Percentiles rank a stretch among this genome's conserved stretches.
These are phyloP conservation scores for Cepaea hortensis DNA, from an alignment of 2,888 invertebrate species.

Conservation along the genomic window DNA sequence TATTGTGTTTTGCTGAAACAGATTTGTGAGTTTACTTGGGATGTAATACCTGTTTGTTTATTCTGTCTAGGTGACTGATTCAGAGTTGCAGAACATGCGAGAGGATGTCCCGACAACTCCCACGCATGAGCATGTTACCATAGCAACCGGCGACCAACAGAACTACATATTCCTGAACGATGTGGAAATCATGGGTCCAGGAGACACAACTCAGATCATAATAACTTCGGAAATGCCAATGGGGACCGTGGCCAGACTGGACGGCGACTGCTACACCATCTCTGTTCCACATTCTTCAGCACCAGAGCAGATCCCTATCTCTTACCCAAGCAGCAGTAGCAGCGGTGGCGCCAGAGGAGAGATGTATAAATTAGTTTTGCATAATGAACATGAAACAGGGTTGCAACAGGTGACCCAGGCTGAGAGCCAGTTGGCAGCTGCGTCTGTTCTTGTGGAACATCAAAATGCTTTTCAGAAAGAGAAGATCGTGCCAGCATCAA, in stretches of 20 bases:
- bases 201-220: conserved; percentile 48
- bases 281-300: conserved; percentile 30
- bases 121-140: neutral
- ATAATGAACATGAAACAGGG: conserved; percentile 15
- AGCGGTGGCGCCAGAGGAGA: conserved; percentile 6
- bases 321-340: conserved; percentile 21
- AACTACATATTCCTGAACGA: conserved; percentile 47
- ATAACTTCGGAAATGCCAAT: conserved; percentile 31
- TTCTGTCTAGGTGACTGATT: conserved; percentile 68
- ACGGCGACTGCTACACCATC: conserved; percentile 37
- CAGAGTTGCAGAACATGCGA: conserved; percentile 72
- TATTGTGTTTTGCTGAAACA: too few species aligned
- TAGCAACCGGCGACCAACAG: conserved; percentile 28
- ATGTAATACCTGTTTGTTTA: neutral
- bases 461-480: neutral
- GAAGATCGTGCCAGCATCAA: conserved; percentile 34
- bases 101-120: conserved; percentile 56
- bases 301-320: conserved; percentile 29
- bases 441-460: neutral
- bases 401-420: neutral
- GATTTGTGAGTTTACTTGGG: neutral
- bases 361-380: conserved; percentile 35
- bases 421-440: neutral
- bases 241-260: neutral
- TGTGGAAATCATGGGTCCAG: conserved; percentile 33